Evolutionary conservation across 2,113 vertebrate species (phyloP), one percentile per base, ranked within the genome.

Genomic region (Struthidea cinerea): DNA sequence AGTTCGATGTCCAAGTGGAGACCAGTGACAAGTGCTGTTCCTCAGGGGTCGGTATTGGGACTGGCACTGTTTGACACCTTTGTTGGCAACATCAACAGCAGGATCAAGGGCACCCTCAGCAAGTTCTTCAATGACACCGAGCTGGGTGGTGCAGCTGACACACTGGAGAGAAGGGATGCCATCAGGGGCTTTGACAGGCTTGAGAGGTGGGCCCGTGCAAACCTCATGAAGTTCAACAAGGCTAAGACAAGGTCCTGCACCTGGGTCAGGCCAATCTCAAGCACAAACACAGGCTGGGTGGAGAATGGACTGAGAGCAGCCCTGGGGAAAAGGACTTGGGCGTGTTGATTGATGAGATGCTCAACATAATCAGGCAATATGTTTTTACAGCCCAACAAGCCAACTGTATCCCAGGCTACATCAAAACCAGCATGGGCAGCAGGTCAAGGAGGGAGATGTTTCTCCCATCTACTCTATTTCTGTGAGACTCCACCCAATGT

Each of bases 11-110:
- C 56, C 71, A 63, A 27, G 47, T 33, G 56, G 47, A 69, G 41
- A 49, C 5, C 55, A 69, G 56, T 14, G 49, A 23, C 0, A 27
- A 63, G 26, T 44, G 6, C 13, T 42, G 18, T 3, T 84, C 87
- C 35, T 77, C 71, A 55, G 41, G n/a, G 11, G 17, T 18, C 0
- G 0, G 30, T 35, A 37, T 0, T 19, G 55, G 63, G 30, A 55
- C 15, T 7, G 7, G 55, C 5, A 8, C n/a, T 23, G 32, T 35
- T 37, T 69, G 27, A 63, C 24, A 47, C 22, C 24, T 60, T n/a
- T 32, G 46, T 2, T 0, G 1, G 20, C 0, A 0, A 26, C 46
- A 30, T 6, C 1, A 1, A 30, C 55, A 61, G 63, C 2, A 1
- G 55, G 41, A 69, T 24, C 1, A 0, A 61, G 39, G n/a, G 24